Evolutionary conservation across 2,888 invertebrate genomes (phyloP), one percentile per base, ranked within the genome.

Genomic region (Chymomyza caudatula): DNA sequence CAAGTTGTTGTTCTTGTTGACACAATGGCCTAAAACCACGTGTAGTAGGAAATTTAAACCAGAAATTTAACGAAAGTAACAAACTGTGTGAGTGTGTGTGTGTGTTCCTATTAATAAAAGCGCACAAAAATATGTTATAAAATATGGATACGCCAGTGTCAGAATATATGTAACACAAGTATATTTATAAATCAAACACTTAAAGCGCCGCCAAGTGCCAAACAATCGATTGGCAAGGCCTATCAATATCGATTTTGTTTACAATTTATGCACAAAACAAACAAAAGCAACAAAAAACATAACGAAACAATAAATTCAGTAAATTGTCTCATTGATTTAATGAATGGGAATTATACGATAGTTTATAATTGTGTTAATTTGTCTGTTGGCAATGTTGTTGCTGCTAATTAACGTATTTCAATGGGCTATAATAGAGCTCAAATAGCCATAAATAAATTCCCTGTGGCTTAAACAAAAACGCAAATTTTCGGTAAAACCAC

Each of bases 181-280:
- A 66, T 69, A 72, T 67, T 71, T 69, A 75, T 75, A 75, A 74
- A 69, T 72, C 72, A 72, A 67, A 69, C 61, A 49, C 63, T 67
- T 74, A 72, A 65, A 74, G 65, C 56, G 57, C 67, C 55, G 61
- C 42, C 65, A 74, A 74, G 63, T 65, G 68, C 59, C 63, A 25
- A 59, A 20, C 66, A 69, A 15, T 19, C 59, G 5, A 44, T 47
- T 20, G 6, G 23, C 47, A 25, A 67, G 23, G 55, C 44, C 49
- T 73, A 76, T 69, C 66, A 70, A 74, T 74, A 73, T 52, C 52
- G 42, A 20, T 20, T 20, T 20, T 42, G 52, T 42, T 53, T 53
- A 54, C 55, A 49, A 69, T 64, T 64, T 61, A 64, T 52, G 43
- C 19, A 8, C 2, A 49, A 15, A 8, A 49, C 2, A 15, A 17